Conservation (phyloP, 2,113 vertebrate species). For the Mellivora capensis region DNA sequence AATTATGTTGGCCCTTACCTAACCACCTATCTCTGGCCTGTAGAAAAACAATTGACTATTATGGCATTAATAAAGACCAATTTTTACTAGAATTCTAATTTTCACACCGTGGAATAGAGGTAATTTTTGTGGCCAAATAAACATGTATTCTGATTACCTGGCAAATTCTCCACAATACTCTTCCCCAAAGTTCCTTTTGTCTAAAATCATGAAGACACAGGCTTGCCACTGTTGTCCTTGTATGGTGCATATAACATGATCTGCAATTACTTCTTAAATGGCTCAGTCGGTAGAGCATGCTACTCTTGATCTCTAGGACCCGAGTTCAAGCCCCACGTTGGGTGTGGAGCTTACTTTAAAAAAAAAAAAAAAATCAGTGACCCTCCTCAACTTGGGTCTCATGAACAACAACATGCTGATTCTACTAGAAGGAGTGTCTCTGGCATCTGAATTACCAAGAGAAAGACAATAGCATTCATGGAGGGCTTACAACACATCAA, state of each 20-base stretch:
- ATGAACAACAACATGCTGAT: background rate
- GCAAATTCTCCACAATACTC: background rate
- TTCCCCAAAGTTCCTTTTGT: constrained; percentile 2
- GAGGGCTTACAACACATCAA: background rate
- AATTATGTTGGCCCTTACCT: background rate
- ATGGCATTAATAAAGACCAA: background rate
- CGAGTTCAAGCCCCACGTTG: background rate
- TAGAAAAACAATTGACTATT: background rate
- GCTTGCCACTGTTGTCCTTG: background rate
- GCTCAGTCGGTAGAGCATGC: background rate
- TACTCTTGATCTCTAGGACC: background rate
- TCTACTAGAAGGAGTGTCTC: background rate
- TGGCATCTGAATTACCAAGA: background rate
- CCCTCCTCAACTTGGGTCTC: background rate
- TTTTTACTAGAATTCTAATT: background rate
- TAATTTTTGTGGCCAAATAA: background rate
- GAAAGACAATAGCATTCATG: background rate
- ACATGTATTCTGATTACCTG: background rate
- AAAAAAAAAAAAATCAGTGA: background rate
- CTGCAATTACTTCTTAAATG: background rate
- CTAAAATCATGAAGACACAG: background rate
- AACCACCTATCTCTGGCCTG: background rate
- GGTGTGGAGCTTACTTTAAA: background rate
- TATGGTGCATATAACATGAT: background rate
- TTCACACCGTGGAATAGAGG: background rate